phyloP scores from a whole-genome alignment of 92 coral and sea anemone genomes.

The Actinostola sp. region DNA sequence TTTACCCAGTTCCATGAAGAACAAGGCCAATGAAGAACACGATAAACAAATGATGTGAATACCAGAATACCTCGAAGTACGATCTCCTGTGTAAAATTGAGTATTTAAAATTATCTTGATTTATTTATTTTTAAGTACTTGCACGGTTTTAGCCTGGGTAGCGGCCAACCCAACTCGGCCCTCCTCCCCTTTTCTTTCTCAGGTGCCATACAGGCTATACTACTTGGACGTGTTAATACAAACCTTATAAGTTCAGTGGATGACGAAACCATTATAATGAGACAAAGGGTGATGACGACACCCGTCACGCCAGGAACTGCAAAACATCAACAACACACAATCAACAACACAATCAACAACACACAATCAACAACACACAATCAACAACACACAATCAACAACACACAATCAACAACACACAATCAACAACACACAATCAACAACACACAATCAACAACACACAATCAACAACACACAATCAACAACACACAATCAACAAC shows the following conservation, averaged over 20 bases:
- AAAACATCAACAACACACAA: neutral
- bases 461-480: no score
- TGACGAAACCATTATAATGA: constrained; percentile 93
- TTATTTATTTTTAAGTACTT: neutral
- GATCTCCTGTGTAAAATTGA: constrained; percentile 68
- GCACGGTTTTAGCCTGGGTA: no score
- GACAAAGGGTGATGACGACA: constrained; percentile 67
- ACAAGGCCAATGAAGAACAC: constrained; percentile 82
- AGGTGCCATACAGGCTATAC: neutral
- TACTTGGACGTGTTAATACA: neutral
- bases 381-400: neutral
- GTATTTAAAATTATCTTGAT: neutral
- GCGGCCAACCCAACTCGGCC: no score
- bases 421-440: no score
- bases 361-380: neutral
- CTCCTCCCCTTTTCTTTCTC: no score
- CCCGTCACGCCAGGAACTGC: constrained; percentile 92
- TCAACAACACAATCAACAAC: neutral
- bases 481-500: no score
- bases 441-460: no score
- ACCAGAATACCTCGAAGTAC: constrained; percentile 96
- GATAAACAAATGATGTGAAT: constrained; percentile 90
- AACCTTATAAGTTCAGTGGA: constrained; percentile 93
- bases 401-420: no score
- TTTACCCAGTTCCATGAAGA: constrained; percentile 85